Percentiles rank a stretch among this genome's conserved stretches.
phyloP scores from a whole-genome alignment of 2,113 vertebrate species.

The Malurus elegans region DNA sequence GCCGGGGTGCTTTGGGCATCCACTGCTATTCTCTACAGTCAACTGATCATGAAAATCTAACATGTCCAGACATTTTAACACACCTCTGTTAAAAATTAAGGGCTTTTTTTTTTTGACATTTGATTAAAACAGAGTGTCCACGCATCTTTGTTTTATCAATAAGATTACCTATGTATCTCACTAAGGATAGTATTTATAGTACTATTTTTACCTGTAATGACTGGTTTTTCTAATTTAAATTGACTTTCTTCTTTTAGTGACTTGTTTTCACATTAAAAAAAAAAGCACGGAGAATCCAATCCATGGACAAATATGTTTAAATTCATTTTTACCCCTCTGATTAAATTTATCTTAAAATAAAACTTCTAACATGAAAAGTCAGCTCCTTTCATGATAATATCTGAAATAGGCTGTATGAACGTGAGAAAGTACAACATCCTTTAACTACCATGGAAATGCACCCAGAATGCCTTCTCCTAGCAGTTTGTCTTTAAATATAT shows the following conservation, averaged over 20 bases:
- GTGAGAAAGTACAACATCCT: neutral
- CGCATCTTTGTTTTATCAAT: neutral
- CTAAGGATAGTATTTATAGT: neutral
- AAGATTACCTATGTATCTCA: neutral
- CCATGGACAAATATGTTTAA: neutral
- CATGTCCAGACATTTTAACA: neutral
- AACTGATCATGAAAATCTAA: neutral
- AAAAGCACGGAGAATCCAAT: neutral
- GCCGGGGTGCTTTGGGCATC: neutral
- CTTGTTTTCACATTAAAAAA: neutral
- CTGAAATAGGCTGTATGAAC: neutral
- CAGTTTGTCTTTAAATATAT: neutral
- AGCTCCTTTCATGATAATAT: neutral
- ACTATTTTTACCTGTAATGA: neutral
- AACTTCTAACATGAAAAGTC: neutral
- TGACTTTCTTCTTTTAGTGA: neutral
- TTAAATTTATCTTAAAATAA: neutral
- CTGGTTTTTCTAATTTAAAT: neutral
- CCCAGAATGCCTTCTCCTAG: neutral
- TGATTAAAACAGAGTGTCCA: neutral
- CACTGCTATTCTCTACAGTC: neutral
- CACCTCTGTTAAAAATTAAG: neutral
- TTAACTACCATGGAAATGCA: neutral
- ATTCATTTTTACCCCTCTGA: neutral
- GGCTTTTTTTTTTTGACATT: neutral